phyloP scores from a whole-genome alignment of 2,113 vertebrate species.

The Melanocharis versteri region DNA sequence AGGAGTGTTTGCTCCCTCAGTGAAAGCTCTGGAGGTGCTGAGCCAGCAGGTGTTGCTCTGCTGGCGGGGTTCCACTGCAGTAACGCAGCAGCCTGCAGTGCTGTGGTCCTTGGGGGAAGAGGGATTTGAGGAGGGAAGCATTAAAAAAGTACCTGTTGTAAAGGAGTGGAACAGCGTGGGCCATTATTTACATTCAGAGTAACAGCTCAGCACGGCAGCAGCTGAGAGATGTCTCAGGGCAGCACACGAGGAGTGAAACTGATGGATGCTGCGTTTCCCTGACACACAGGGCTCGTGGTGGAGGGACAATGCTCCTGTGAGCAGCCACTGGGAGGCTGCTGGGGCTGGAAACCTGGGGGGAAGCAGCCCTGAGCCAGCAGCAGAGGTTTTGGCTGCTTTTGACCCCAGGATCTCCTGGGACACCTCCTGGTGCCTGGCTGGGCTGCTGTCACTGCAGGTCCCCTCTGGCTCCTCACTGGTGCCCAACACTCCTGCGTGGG shows the following conservation, averaged over 20 bases:
- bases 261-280: not conserved
- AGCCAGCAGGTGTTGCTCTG: accelerated
- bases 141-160: not conserved
- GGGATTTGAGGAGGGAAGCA: not conserved
- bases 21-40: not conserved
- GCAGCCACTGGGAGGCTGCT: not conserved
- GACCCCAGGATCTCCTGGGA: not conserved
- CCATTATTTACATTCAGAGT: not conserved
- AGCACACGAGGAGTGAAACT: not conserved
- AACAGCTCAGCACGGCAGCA: not conserved
- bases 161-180: too few species aligned
- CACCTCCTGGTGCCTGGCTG: not conserved
- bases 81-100: accelerated
- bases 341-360: not conserved
- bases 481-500: accelerated
- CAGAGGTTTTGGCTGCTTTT: not conserved
- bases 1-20: not conserved
- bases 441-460: accelerated
- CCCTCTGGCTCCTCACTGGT: accelerated
- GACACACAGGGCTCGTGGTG: accelerated
- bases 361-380: accelerated
- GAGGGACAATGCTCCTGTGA: not conserved
- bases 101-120: not conserved
- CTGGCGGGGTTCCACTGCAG: accelerated
- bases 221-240: not conserved